Base-by-base conservation (phyloP, 2,797 vertebrate species). In the Silurus lanzhouensis region DNA sequence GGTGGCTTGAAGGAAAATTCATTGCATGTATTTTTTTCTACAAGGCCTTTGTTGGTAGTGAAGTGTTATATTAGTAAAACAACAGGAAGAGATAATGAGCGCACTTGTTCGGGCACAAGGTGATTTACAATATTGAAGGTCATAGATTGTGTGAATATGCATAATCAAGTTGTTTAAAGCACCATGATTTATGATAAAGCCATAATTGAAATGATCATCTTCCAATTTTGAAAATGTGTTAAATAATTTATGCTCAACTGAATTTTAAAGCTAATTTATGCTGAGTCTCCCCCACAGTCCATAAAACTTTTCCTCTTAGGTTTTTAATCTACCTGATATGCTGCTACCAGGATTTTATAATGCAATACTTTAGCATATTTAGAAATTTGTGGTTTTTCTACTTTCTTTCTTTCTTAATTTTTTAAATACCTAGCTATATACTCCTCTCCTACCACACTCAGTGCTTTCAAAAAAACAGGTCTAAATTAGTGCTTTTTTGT, bases 81-180 rank as follows among this genome's bases (percentile, higher is more conserved):
- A 13, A 15, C 27, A 44, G 76, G 25, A 78, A 22, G 7, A 61
- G 76, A 78, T 78, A 44, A 78, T 78, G 58, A 61, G 44, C 76
- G 1, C 57, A 27, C 31, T 61, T 38, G 12, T 31, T 78, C 61
- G 19, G 20, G 76, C 10, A 19, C 31, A 44, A 78, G 57, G 20
- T 78, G 44, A 78, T 61, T 44, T 77, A 38, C 55, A 38, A 13
- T 60, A 22, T 44, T 78, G 57, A 78, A 78, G 58, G 58, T 78
- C 58, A 63, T 77, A 57, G 52, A 15, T 27, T 77, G 27, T 60
- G 10, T 4, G 58, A n/a, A 31, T 44, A 44, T n/a, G 31, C 38
- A 9, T 77, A 22, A 79, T 15, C 76, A 46, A 10, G 58, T n/a
- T 79, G 20, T 25, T 15, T 63, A 46, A 46, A 46, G 20, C 76